These are phyloP conservation scores for Enteromius treurensis DNA, from an alignment of 2,797 vertebrate species.

Conservation along the genomic window DNA sequence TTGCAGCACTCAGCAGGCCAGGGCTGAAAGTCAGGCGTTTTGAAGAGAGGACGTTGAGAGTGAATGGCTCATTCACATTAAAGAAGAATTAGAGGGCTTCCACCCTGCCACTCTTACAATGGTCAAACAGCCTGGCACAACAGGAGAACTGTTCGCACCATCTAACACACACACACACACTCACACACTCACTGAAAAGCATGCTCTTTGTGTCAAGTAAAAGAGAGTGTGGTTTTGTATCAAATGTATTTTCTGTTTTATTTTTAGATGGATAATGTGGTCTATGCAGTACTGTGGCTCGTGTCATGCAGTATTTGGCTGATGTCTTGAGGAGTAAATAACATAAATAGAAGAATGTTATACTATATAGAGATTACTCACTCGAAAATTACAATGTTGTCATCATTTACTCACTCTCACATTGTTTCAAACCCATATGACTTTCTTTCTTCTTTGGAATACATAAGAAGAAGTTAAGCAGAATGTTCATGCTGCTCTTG, in stretches of 20 bases:
- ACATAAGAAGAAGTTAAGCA: neutral
- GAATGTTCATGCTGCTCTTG: neutral
- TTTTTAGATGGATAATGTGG: slow-evolving; percentile 31
- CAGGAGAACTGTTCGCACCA: slow-evolving; percentile 58
- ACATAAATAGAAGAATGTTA: neutral
- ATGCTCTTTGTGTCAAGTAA: slow-evolving; percentile 35
- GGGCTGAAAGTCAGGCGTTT: slow-evolving; percentile 45
- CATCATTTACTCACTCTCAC: neutral
- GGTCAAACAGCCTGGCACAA: slow-evolving; percentile 59
- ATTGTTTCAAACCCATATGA: slow-evolving; percentile 9
- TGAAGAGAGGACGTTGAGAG: slow-evolving; percentile 65
- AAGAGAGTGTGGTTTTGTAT: slow-evolving; percentile 53
- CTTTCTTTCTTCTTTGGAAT: neutral
- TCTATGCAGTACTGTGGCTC: slow-evolving; percentile 19
- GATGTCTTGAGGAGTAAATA: neutral
- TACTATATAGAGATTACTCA: neutral
- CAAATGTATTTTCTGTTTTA: slow-evolving; percentile 52
- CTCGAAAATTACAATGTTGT: neutral
- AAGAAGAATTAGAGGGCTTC: slow-evolving; percentile 80
- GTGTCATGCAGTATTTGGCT: slow-evolving; percentile 13
- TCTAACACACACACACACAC: slow-evolving; percentile 23
- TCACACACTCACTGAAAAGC: slow-evolving; percentile 35
- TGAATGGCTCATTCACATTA: slow-evolving; percentile 87
- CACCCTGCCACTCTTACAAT: slow-evolving; percentile 65
- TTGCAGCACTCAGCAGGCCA: slow-evolving; percentile 48